phyloP scores from a whole-genome alignment of 2,797 vertebrate genomes.

The Clangula hyemalis region DNA sequence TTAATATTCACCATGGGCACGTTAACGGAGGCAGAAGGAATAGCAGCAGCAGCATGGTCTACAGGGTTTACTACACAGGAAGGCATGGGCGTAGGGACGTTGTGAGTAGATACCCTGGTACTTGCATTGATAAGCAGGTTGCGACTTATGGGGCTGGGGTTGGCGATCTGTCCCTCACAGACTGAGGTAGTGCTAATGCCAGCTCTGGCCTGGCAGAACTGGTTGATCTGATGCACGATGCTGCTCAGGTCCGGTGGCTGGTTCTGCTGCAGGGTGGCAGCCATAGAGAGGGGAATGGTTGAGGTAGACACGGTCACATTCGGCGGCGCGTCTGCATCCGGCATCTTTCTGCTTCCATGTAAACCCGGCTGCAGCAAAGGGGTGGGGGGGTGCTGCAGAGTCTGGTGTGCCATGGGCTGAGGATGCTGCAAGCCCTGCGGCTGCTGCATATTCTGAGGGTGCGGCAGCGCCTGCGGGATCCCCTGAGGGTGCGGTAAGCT shows the following conservation, averaged over 20 bases:
- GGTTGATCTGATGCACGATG: conserved; percentile 99
- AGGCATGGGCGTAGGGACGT: conserved; percentile 84
- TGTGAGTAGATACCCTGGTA: conserved; percentile 95
- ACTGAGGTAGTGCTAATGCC: conserved; percentile 92
- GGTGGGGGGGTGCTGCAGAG: conserved; percentile 83
- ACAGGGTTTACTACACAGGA: conserved; percentile 88
- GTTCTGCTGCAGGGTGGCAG: conserved; percentile 91
- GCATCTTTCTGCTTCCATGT: conserved; percentile 90
- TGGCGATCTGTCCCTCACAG: conserved; percentile 99
- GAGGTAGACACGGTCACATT: conserved; percentile 99
- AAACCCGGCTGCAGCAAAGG: conserved; percentile 83
- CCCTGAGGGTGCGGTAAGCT: conserved; percentile 83
- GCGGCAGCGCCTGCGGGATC: conserved; percentile 84
- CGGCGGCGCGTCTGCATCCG: conserved; percentile 93
- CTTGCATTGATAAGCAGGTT: conserved; percentile 98
- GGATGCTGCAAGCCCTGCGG: conserved; percentile 88
- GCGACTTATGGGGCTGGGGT: conserved; percentile 98
- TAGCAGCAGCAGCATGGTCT: conserved; percentile 86
- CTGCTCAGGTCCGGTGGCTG: conserved; percentile 94
- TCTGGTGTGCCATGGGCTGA: conserved; percentile 80
- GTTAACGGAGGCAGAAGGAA: conserved; percentile 81
- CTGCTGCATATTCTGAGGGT: conserved; percentile 83
- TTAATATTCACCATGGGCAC: conserved; percentile 85
- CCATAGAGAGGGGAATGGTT: conserved; percentile 99
- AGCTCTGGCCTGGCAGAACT: conserved; percentile 97